Evolutionary conservation across 2,797 vertebrate genomes (phyloP).

Genomic region (Crenuchus spilurus): DNA sequence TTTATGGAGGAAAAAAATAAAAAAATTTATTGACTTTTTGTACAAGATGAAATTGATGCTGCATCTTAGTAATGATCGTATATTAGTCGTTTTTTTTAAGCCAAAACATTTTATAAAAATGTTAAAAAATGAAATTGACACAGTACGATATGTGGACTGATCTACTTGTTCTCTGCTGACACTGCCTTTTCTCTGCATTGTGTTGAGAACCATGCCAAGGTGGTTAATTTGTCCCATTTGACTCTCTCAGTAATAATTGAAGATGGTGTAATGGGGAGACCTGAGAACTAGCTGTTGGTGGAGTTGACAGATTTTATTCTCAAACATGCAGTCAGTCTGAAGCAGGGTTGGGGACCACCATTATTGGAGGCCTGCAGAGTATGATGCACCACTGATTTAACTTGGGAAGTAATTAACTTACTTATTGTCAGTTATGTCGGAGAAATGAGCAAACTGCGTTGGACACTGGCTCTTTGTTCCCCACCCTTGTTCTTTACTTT

Average conservation of each 20-base stretch:
- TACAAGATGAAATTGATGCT: no score
- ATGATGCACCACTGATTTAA: no score
- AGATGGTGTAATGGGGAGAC: conserved; percentile 61
- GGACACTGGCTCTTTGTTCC: no score
- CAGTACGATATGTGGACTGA: not conserved
- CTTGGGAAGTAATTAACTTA: no score
- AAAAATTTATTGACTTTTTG: no score
- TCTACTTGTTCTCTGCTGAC: conserved; percentile 30
- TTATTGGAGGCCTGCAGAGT: no score
- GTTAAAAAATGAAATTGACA: no score
- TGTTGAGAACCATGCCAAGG: conserved; percentile 66
- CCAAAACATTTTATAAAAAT: not conserved
- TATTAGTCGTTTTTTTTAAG: no score
- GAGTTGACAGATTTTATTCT: conserved; percentile 63
- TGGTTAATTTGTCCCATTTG: conserved; percentile 77
- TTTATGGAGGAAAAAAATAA: no score
- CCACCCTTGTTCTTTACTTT: conserved; percentile 46
- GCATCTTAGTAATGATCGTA: not conserved
- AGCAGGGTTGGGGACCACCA: no score
- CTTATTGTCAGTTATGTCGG: no score
- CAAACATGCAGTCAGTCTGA: conserved; percentile 45
- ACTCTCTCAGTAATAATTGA: conserved; percentile 81
- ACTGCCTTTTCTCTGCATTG: conserved; percentile 28
- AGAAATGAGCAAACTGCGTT: no score
- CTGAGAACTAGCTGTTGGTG: conserved; percentile 76